phyloP scores from a whole-genome alignment of 1,140 invertebrate genomes.

The Drosophila baimaii region DNA sequence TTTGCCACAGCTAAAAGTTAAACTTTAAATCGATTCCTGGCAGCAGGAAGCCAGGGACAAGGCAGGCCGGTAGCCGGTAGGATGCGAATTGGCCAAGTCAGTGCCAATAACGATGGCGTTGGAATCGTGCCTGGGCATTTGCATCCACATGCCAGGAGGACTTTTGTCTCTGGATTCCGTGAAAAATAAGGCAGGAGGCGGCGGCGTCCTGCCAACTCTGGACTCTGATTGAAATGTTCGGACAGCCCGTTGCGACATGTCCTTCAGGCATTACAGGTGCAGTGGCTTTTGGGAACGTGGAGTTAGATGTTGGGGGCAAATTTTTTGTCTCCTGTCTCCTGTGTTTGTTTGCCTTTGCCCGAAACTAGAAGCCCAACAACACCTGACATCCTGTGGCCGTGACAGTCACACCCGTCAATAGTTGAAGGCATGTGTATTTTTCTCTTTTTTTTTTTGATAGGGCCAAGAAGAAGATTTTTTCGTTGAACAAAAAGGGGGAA shows the following conservation, averaged over 20 bases:
- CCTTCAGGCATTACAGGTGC: conserved; percentile 33
- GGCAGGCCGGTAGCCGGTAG: neutral
- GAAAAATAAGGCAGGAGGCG: conserved; percentile 5
- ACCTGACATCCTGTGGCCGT: conserved; percentile 53
- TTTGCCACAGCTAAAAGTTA: conserved; percentile 58
- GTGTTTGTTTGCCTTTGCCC: conserved; percentile 27
- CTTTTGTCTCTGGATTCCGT: neutral
- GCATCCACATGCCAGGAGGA: conserved; percentile 39
- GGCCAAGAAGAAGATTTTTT: conserved; percentile 17
- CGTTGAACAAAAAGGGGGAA: neutral
- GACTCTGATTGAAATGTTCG: conserved; percentile 72
- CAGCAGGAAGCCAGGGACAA: conserved; percentile 8
- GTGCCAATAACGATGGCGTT: conserved; percentile 17
- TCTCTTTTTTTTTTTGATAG: neutral
- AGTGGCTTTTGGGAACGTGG: conserved; percentile 19
- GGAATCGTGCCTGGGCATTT: conserved; percentile 41
- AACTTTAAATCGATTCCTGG: conserved; percentile 57
- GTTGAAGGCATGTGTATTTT: conserved; percentile 2
- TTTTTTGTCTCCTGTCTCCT: conserved; percentile 21
- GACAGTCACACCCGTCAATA: conserved; percentile 48
- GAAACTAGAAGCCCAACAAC: conserved; percentile 38
- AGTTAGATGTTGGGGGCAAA: neutral
- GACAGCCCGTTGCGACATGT: conserved; percentile 38
- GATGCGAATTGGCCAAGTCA: conserved; percentile 30
- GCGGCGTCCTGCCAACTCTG: conserved; percentile 15